phyloP scores from a whole-genome alignment of 2,113 vertebrate species.

The Pungitius pungitius region DNA sequence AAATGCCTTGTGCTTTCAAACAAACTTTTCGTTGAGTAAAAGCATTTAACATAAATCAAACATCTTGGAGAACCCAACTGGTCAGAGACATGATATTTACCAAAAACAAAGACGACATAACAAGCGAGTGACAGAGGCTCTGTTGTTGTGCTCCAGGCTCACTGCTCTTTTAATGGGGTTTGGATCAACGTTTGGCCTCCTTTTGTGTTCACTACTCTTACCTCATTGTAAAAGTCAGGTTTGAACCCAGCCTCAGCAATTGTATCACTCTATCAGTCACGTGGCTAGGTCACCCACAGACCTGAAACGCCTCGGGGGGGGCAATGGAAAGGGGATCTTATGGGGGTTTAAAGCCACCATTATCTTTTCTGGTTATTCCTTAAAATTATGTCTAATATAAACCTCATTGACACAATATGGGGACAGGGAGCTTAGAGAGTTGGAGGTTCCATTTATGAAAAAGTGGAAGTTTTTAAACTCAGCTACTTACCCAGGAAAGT shows the following conservation, averaged over 20 bases:
- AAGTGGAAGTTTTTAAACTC: conserved; percentile 32
- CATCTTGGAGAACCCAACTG: conserved; percentile 43
- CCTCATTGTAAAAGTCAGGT: conserved; percentile 50
- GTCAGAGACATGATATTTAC: conserved; percentile 71
- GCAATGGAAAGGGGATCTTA: not conserved
- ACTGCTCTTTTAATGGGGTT: conserved; percentile 36
- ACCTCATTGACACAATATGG: not conserved
- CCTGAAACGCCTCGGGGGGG: conserved; percentile 10
- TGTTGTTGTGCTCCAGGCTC: conserved; percentile 37
- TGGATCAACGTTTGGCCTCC: conserved; percentile 27
- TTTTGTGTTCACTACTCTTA: conserved; percentile 42
- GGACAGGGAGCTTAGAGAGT: conserved; percentile 12
- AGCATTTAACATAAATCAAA: conserved; percentile 2
- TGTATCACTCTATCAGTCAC: conserved; percentile 55
- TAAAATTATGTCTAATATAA: conserved; percentile 20
- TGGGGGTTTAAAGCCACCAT: not conserved
- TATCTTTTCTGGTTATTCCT: conserved; percentile 12
- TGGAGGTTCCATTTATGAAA: conserved; percentile 6
- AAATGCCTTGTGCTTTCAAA: conserved; percentile 19
- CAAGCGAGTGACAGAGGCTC: conserved; percentile 30
- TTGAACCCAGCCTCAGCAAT: conserved; percentile 38
- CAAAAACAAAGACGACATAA: conserved; percentile 56
- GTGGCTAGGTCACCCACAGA: conserved; percentile 2
- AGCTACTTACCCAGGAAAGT: not conserved
- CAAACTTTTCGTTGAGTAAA: conserved; percentile 9